Conservation (phyloP, 2,888 invertebrate species). For the Bedellia somnulentella region DNA sequence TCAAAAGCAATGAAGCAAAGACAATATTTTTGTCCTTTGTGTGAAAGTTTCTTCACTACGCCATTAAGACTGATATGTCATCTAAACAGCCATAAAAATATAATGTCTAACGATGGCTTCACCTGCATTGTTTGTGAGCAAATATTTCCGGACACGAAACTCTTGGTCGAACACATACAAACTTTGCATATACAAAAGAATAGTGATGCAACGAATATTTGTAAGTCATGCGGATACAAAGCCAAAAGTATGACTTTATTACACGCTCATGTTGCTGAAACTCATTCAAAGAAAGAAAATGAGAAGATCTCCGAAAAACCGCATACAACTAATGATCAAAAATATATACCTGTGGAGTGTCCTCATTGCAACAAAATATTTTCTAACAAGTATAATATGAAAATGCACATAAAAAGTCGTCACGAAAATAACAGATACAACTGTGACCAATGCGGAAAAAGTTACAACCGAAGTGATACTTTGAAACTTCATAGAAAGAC, state of each 20-base stretch:
- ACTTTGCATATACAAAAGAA: conserved; percentile 15
- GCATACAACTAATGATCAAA: conserved; percentile 20
- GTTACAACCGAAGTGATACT: conserved; percentile 40
- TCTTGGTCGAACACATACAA: conserved; percentile 25
- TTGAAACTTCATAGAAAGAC: conserved; percentile 37
- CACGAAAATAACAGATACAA: conserved; percentile 15
- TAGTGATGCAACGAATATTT: conserved; percentile 11
- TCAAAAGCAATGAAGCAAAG: too few species aligned
- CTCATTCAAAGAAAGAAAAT: conserved; percentile 11
- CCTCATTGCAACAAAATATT: conserved; percentile 48
- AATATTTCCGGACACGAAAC: conserved; percentile 16
- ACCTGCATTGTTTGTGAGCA: conserved; percentile 19
- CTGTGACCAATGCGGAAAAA: conserved; percentile 44
- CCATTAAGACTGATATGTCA: conserved; percentile 26
- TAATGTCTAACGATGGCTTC: conserved; percentile 17
- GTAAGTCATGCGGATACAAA: conserved; percentile 21
- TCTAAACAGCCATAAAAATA: conserved; percentile 24
- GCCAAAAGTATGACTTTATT: conserved; percentile 14
- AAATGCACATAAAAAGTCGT: conserved; percentile 42
- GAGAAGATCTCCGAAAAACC: conserved; percentile 9
- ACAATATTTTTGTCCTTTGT: conserved; percentile 26
- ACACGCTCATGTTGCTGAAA: conserved; percentile 15
- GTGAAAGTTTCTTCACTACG: conserved; percentile 27
- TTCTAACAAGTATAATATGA: conserved; percentile 47
- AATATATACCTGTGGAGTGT: conserved; percentile 39